These are phyloP conservation scores for Uria lomvia DNA, from an alignment of 2,113 vertebrate species.

Conservation along the genomic window DNA sequence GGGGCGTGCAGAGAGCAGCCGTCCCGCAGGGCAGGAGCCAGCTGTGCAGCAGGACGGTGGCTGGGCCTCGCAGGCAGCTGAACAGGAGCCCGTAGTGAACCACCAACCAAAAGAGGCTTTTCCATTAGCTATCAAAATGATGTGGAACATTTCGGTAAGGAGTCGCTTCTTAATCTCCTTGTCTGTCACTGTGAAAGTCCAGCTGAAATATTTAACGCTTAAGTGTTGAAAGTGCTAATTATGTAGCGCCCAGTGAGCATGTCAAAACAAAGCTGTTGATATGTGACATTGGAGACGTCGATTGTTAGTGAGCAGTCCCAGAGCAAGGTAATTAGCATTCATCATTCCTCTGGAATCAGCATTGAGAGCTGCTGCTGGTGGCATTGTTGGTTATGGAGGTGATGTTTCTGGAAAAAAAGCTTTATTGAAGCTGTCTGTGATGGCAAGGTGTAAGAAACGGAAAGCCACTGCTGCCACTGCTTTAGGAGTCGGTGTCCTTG, in stretches of 20 bases:
- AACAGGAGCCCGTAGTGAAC: background rate
- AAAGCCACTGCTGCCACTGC: background rate
- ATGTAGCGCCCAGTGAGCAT: background rate
- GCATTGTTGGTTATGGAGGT: background rate
- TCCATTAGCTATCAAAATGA: conserved; percentile 80
- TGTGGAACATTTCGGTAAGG: conserved; percentile 81
- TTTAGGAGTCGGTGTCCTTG: background rate
- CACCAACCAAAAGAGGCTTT: background rate
- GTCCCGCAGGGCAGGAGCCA: background rate
- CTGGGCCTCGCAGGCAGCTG: conserved; percentile 1
- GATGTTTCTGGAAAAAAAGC: background rate
- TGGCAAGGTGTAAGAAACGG: background rate
- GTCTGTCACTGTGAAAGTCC: background rate
- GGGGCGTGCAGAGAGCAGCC: accelerated
- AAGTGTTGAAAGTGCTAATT: background rate
- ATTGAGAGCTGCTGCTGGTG: background rate
- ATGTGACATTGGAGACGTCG: accelerated
- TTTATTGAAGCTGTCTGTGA: background rate
- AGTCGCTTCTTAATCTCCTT: accelerated
- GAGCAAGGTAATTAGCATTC: background rate
- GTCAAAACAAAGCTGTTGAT: background rate
- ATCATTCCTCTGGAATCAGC: background rate
- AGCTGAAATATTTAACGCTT: background rate
- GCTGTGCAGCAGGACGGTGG: background rate
- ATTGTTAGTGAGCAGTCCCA: background rate